Percentiles rank a stretch among this genome's conserved stretches.
Evolutionary conservation across 2,888 invertebrate genomes (phyloP).

Genomic region (Philopedon plagiatum): DNA sequence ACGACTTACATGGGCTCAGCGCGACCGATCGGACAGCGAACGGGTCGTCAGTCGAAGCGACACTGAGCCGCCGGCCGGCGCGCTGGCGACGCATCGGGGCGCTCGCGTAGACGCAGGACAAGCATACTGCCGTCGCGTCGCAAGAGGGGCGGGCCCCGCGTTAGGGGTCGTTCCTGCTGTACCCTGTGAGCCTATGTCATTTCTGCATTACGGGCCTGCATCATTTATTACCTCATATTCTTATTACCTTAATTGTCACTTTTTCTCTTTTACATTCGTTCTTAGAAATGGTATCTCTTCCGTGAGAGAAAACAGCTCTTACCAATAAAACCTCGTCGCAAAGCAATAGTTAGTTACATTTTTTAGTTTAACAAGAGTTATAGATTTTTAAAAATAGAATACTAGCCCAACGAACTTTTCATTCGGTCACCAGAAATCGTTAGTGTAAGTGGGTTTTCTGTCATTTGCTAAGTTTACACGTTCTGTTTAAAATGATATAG

Average conservation of each 20-base stretch:
- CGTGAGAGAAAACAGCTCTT: too few relatives aligned
- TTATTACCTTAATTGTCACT: background rate
- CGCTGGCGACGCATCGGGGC: conserved; percentile 47
- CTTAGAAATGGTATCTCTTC: too few relatives aligned
- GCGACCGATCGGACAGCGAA: conserved; percentile 17
- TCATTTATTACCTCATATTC: background rate
- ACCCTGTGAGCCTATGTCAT: background rate
- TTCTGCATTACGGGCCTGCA: conserved; percentile 35
- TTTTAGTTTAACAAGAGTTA: too few relatives aligned
- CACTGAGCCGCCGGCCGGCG: conserved; percentile 48
- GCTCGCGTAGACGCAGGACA: conserved; percentile 43
- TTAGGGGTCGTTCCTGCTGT: background rate
- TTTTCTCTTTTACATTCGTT: background rate
- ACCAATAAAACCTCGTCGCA: too few relatives aligned
- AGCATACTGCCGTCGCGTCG: conserved; percentile 20
- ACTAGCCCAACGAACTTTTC: too few relatives aligned
- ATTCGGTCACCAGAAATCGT: too few relatives aligned
- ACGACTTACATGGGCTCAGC: conserved; percentile 37
- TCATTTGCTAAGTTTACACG: too few relatives aligned
- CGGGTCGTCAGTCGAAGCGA: conserved; percentile 42
- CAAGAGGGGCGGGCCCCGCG: conserved; percentile 29
- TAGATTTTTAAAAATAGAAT: too few relatives aligned
- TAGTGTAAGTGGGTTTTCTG: too few relatives aligned
- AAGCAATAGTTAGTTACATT: too few relatives aligned
- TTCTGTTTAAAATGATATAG: too few relatives aligned